Evolutionary conservation across 2,888 invertebrate genomes (phyloP).

Genomic region (Crossocerus cetratus): DNA sequence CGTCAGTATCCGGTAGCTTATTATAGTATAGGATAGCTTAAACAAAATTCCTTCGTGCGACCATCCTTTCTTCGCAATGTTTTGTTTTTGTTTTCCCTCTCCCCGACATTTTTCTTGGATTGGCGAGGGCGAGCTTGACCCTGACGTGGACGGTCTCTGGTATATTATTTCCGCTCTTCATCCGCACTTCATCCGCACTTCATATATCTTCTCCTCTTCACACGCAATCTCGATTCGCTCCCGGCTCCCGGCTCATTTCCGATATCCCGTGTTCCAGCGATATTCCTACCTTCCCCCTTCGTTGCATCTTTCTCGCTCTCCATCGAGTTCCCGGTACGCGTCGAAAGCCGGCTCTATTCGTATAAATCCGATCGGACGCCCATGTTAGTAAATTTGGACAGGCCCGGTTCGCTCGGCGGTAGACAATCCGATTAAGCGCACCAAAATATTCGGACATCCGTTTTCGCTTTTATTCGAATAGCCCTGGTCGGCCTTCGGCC

Average conservation of each 20-base stretch:
- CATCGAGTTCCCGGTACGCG: background rate
- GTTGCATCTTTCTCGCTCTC: background rate
- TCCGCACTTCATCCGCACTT: background rate
- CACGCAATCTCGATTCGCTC: background rate
- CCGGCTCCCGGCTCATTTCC: background rate
- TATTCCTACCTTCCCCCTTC: background rate
- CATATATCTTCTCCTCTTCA: slow-evolving; percentile 1
- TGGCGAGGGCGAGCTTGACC: slow-evolving; percentile 58
- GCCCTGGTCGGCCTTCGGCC: slow-evolving; percentile 35
- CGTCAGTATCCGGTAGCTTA: slow-evolving; percentile 17
- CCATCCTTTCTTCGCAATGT: background rate
- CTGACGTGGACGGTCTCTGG: slow-evolving; percentile 66
- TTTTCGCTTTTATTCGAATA: slow-evolving; percentile 14
- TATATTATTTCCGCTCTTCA: slow-evolving; percentile 48
- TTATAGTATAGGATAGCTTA: slow-evolving; percentile 22
- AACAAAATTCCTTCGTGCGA: slow-evolving; percentile 35
- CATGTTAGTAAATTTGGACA: slow-evolving; percentile 29
- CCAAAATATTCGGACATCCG: slow-evolving; percentile 31
- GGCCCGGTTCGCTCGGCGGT: slow-evolving; percentile 21
- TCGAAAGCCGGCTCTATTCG: slow-evolving; percentile 28
- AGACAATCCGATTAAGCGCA: slow-evolving; percentile 41
- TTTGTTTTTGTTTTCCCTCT: slow-evolving; percentile 2
- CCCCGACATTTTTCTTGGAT: background rate
- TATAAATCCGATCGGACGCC: slow-evolving; percentile 34
- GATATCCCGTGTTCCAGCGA: background rate